phyloP scores from a whole-genome alignment of 2,888 invertebrate species.

The Cotesia congregata region DNA sequence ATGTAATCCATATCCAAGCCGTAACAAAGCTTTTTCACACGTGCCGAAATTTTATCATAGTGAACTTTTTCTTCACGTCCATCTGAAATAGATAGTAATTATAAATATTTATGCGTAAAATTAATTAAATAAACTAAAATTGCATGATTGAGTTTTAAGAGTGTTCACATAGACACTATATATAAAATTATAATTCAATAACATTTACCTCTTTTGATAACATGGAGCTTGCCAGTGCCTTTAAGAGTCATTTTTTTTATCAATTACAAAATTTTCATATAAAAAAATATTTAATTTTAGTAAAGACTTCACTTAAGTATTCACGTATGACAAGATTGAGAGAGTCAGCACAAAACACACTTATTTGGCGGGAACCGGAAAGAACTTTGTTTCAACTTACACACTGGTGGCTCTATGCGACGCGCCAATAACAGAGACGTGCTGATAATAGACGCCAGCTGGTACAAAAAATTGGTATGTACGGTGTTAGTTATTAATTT shows the following conservation, averaged over 20 bases:
- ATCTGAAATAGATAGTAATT: conserved; percentile 72
- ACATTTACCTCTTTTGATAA: conserved; percentile 71
- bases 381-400: too few relatives aligned
- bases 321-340: too few relatives aligned
- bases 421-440: too few relatives aligned
- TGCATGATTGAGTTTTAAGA: neutral
- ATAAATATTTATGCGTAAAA: conserved; percentile 31
- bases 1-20: conserved; percentile 96
- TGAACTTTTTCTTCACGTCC: conserved; percentile 93
- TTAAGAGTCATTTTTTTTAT: conserved; percentile 9
- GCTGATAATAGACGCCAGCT: too few relatives aligned
- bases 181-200: conserved; percentile 3
- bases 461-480: too few relatives aligned
- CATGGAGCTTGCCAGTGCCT: conserved; percentile 68
- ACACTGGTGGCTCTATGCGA: too few relatives aligned
- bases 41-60: conserved; percentile 97
- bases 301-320: neutral
- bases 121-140: neutral
- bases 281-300: neutral
- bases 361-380: too few relatives aligned
- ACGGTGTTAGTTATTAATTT: too few relatives aligned
- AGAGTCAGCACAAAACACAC: too few relatives aligned
- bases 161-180: too few relatives aligned
- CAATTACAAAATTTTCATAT: neutral
- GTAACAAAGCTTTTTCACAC: conserved; percentile 95